Evolutionary conservation across 2,797 vertebrate genomes (phyloP).

Genomic region (Martes flavigula): DNA sequence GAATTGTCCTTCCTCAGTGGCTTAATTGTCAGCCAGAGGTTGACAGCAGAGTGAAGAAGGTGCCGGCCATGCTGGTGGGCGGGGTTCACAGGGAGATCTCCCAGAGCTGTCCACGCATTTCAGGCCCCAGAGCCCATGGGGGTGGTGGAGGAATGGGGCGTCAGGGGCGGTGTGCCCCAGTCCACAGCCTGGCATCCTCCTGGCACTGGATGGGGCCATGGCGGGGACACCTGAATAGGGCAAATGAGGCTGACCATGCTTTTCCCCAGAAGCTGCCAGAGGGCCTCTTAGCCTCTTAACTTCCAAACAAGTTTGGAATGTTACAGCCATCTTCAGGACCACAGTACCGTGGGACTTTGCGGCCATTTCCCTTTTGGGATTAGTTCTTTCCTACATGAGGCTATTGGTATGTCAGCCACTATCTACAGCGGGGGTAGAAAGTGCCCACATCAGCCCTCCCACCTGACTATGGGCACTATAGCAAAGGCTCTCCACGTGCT

Average conservation of each 20-base stretch:
- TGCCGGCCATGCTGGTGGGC: not conserved
- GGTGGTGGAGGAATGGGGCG: not conserved
- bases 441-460: fast-evolving
- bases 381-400: not conserved
- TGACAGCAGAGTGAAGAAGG: not conserved
- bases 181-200: not conserved
- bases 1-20: conserved; percentile 31
- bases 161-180: not conserved
- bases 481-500: not conserved
- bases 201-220: not conserved
- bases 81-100: not conserved
- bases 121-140: not conserved
- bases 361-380: not conserved
- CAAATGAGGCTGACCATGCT: fast-evolving
- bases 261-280: no score
- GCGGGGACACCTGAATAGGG: not conserved
- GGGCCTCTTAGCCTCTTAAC: not conserved
- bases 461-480: fast-evolving
- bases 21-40: not conserved
- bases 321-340: not conserved
- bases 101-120: not conserved
- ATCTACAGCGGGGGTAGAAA: not conserved
- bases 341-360: not conserved
- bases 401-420: not conserved
- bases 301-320: not conserved